These are phyloP conservation scores for Tiaroga cobitis DNA, from an alignment of 2,797 vertebrate species.

Conservation along the genomic window DNA sequence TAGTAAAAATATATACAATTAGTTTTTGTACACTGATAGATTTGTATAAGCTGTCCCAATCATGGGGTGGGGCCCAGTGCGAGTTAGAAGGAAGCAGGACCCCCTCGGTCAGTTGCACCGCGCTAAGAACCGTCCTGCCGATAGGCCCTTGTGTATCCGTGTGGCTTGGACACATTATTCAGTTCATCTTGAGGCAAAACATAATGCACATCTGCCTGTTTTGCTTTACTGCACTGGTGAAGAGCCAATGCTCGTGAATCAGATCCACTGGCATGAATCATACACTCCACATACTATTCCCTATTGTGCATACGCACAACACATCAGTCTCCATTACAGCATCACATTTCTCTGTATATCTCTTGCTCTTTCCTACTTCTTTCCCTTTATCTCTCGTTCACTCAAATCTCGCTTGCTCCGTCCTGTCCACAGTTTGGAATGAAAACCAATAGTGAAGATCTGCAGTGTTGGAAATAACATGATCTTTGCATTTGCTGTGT, in stretches of 20 bases:
- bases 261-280: slow-evolving; percentile 46
- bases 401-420: background rate
- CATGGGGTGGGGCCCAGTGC: background rate
- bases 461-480: slow-evolving; percentile 59
- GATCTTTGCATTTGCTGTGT: slow-evolving; percentile 48
- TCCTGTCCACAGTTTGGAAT: background rate
- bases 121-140: background rate
- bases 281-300: slow-evolving; percentile 43
- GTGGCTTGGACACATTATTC: background rate
- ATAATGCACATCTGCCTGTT: slow-evolving; percentile 27
- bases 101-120: background rate
- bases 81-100: background rate
- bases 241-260: slow-evolving; percentile 26
- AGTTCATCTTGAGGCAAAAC: background rate
- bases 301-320: slow-evolving; percentile 26
- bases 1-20: background rate
- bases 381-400: background rate
- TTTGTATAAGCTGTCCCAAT: background rate
- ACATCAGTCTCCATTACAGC: slow-evolving; percentile 47
- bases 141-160: background rate
- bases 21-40: background rate
- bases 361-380: slow-evolving; percentile 6
- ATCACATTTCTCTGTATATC: slow-evolving; percentile 36
- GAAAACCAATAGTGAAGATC: slow-evolving; percentile 61
- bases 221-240: background rate